Evolutionary conservation across 2,113 vertebrate genomes (phyloP).

Genomic region (Orientallactaga bullata): DNA sequence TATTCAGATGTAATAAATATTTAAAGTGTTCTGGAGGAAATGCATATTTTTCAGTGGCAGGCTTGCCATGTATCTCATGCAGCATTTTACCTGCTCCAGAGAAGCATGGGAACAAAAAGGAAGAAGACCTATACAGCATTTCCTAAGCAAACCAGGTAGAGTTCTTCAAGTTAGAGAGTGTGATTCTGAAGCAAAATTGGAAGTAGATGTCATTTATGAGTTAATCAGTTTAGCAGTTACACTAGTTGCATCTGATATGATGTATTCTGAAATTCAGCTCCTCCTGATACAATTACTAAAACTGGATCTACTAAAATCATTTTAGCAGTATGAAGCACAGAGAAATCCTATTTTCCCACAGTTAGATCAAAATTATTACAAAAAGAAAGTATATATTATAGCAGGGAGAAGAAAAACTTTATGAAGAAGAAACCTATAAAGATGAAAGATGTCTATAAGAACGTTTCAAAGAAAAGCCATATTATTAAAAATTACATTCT

Average conservation of each 20-base stretch:
- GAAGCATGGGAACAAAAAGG: slow-evolving; percentile 89
- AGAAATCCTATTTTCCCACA: not conserved
- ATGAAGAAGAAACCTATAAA: slow-evolving; percentile 48
- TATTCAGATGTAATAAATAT: slow-evolving; percentile 83
- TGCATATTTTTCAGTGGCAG: slow-evolving; percentile 87
- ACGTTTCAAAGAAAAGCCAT: not conserved
- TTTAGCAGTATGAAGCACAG: not conserved
- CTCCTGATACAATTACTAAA: not conserved
- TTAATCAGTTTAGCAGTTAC: slow-evolving; percentile 68
- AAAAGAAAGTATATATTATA: not conserved
- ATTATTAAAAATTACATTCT: slow-evolving; percentile 17
- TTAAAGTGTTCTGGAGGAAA: slow-evolving; percentile 86
- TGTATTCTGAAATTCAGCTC: slow-evolving; percentile 61
- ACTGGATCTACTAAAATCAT: not conserved
- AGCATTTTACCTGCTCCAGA: slow-evolving; percentile 85
- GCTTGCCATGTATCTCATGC: slow-evolving; percentile 88
- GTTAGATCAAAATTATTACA: slow-evolving; percentile 49
- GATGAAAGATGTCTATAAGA: not conserved
- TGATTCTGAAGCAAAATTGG: slow-evolving; percentile 77
- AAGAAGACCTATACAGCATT: slow-evolving; percentile 85
- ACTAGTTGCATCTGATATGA: slow-evolving; percentile 80
- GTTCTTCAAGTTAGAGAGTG: slow-evolving; percentile 87
- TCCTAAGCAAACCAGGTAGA: slow-evolving; percentile 86
- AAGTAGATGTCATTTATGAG: slow-evolving; percentile 80
- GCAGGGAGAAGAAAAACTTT: not conserved